Evolutionary conservation across 2,797 vertebrate species (phyloP).

Genomic region (Melanotaenia nigrans): DNA sequence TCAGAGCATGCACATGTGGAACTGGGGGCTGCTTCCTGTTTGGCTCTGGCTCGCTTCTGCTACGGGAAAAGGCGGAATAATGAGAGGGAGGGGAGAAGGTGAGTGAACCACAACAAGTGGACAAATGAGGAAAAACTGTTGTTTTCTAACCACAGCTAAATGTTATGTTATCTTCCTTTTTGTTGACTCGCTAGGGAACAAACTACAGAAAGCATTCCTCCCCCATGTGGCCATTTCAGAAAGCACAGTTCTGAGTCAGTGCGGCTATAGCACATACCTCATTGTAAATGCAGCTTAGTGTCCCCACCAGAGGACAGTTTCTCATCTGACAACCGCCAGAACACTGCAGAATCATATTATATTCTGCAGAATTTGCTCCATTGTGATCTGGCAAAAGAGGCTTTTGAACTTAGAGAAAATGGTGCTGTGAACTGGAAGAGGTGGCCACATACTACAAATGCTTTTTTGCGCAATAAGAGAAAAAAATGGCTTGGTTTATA

Average conservation of each 20-base stretch:
- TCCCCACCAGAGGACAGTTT: slow-evolving; percentile 62
- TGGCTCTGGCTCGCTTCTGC: slow-evolving; percentile 52
- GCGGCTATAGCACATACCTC: slow-evolving; percentile 50
- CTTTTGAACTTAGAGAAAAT: slow-evolving; percentile 47
- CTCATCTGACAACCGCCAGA: slow-evolving; percentile 61
- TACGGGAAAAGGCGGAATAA: slow-evolving; percentile 75
- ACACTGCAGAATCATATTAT: slow-evolving; percentile 63
- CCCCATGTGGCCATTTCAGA: slow-evolving; percentile 64
- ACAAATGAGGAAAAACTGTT: slow-evolving; percentile 50
- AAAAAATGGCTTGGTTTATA: not conserved
- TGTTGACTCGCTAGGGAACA: slow-evolving; percentile 22
- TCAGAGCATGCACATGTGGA: slow-evolving; percentile 66
- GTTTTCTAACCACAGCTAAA: slow-evolving; percentile 26
- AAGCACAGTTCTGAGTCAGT: slow-evolving; percentile 53
- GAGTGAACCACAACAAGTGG: slow-evolving; percentile 42
- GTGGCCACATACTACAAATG: not conserved
- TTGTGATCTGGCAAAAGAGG: slow-evolving; percentile 35
- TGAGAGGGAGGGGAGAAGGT: slow-evolving; percentile 26
- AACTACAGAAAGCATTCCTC: slow-evolving; percentile 42
- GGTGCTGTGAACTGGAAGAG: slow-evolving; percentile 6
- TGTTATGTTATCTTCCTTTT: slow-evolving; percentile 20
- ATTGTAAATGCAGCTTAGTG: slow-evolving; percentile 53
- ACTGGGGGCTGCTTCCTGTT: slow-evolving; percentile 74
- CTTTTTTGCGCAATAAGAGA: not conserved
- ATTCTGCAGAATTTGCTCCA: slow-evolving; percentile 55